Conservation (phyloP, 1,140 invertebrate genomes). For the Lepeophtheirus salmonis region DNA sequence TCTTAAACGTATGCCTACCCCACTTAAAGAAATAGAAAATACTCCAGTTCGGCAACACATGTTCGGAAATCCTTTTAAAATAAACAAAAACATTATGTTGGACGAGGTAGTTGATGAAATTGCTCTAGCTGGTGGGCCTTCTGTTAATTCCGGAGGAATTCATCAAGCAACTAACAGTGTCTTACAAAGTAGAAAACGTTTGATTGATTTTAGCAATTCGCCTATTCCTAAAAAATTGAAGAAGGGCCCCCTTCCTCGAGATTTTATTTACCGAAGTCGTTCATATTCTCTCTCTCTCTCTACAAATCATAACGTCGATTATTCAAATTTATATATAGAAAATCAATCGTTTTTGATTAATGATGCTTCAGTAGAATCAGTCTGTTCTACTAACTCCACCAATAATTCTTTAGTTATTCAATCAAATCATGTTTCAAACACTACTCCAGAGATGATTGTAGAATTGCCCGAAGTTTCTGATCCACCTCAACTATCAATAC, state of each 20-base stretch:
- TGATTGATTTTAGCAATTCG: constrained; percentile 9
- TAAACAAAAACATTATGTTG: constrained; percentile 46
- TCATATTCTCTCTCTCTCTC: background rate
- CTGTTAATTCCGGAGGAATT: constrained; percentile 23
- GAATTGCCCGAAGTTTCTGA: no score
- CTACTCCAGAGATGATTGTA: no score
- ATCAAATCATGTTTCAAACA: no score
- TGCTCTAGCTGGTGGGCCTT: background rate
- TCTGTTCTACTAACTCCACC: no score
- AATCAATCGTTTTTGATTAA: no score
- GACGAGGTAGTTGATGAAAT: constrained; percentile 6
- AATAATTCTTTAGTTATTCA: no score
- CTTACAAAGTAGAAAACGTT: background rate
- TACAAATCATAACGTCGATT: background rate
- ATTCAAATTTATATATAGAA: no score
- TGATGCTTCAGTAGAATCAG: no score
- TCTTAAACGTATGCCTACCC: constrained; percentile 73
- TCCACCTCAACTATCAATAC: no score
- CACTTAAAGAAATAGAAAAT: constrained; percentile 80
- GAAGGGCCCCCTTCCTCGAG: background rate
- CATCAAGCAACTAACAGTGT: background rate
- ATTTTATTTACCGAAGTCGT: constrained; percentile 16
- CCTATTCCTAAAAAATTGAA: constrained; percentile 11
- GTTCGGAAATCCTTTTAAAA: constrained; percentile 98
- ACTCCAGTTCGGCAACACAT: constrained; percentile 88